Evolutionary conservation across 1,140 invertebrate genomes (phyloP).

Genomic region (Manduca sexta): DNA sequence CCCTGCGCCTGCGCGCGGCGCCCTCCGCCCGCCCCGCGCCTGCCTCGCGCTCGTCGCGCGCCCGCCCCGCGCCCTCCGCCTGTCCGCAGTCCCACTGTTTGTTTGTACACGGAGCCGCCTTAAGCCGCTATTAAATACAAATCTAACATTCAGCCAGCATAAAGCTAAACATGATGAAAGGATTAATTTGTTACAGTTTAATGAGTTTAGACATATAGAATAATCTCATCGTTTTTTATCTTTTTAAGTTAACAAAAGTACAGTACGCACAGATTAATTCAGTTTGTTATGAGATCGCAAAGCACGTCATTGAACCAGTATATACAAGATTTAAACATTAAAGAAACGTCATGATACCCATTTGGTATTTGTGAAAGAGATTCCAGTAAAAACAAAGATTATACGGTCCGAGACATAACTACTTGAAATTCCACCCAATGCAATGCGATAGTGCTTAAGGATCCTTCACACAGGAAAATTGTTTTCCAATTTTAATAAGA

Average conservation of each 20-base stretch:
- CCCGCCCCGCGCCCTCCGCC: slow-evolving; percentile 12
- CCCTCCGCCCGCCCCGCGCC: slow-evolving; percentile 10
- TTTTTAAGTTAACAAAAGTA: no score
- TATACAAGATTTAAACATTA: neutral
- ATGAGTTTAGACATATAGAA: slow-evolving; percentile 17
- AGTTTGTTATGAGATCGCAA: no score
- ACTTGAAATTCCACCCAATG: slow-evolving; percentile 38
- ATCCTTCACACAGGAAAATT: slow-evolving; percentile 24
- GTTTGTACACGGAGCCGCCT: slow-evolving; percentile 4
- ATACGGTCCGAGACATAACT: slow-evolving; percentile 31
- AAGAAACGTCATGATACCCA: slow-evolving; percentile 3
- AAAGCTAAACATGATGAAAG: slow-evolving; percentile 45
- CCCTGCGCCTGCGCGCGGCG: slow-evolving; percentile 6
- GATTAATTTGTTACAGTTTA: slow-evolving; percentile 42
- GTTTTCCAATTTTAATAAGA: neutral
- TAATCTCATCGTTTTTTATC: no score
- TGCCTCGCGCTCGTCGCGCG: slow-evolving; percentile 4
- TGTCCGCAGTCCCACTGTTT: neutral
- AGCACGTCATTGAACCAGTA: neutral
- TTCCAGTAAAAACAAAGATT: slow-evolving; percentile 5
- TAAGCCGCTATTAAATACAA: slow-evolving; percentile 50
- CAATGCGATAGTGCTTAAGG: slow-evolving; percentile 36
- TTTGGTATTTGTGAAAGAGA: slow-evolving; percentile 3
- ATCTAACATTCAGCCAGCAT: slow-evolving; percentile 27
- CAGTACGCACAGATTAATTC: neutral